Base-by-base conservation (phyloP, 2,113 vertebrate species). In the Otocyon megalotis region DNA sequence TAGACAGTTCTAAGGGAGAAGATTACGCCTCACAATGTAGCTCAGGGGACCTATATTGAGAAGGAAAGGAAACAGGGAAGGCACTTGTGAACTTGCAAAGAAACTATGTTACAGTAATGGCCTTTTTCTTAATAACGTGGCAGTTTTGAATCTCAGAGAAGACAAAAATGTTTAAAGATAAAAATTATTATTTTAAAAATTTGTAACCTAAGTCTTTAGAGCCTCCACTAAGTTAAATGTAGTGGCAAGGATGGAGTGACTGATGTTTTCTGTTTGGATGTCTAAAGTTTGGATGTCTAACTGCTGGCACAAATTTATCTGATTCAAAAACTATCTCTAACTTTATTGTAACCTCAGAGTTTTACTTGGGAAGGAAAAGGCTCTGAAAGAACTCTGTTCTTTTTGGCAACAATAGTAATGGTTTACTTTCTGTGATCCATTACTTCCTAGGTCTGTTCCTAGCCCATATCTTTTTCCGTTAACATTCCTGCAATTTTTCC, bases 11-110 rank as follows among this genome's bases (percentile, higher is more conserved):
- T 69, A 72, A 93, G 80, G 93, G 90, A 96, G 92, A 84, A 96
- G 95, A 96, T 94, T 96, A n/a, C 0, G 20, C 91, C 81, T 96
- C 93, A 17, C 96, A 94, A 93, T 97, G 97, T 43, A 94, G 88
- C 97, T 97, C 97, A 86, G 48, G 97, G 97, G 98, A 98, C 88
- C 96, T 54, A 93, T 98, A 76, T 37, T 24, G 16, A 80, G 65
- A 72, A 95, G 50, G 72, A 88, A 93, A 62, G 85, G 90, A 94
- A 97, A 69, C 94, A 43, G 71, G 58, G 54, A 95, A 88, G 95
- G 90, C 80, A 94, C 83, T 97, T 95, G 84, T 54, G 90, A 97
- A 97, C 94, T 95, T 95, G 69, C 65, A 92, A 93, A 91, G 84
- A 94, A 97, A 97, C 84, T 95, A 95, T 92, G 81, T 93, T 90